A percentile compares a stretch with the other conserved stretches of the same genome.
phyloP scores from a whole-genome alignment of 2,113 vertebrate species.

The Paracanthobrama guichenoti region DNA sequence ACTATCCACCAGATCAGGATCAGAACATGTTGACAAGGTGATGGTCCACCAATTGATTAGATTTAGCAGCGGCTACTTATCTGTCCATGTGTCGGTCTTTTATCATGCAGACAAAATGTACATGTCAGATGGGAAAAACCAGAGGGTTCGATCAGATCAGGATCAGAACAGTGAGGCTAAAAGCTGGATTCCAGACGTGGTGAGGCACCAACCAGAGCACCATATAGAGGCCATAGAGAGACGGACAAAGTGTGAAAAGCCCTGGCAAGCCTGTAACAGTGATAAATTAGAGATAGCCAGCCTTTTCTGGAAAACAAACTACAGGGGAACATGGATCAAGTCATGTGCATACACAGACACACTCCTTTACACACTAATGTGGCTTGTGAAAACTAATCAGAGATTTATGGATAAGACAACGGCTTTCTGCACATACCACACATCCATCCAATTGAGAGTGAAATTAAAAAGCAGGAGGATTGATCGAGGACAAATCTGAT shows the following conservation, averaged over 20 bases:
- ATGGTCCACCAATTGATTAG: background rate
- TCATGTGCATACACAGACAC: conserved; percentile 6
- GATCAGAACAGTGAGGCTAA: background rate
- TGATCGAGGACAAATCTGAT: background rate
- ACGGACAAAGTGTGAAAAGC: conserved; percentile 12
- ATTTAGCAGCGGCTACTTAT: background rate
- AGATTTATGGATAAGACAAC: conserved; percentile 2
- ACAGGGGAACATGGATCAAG: conserved; percentile 12
- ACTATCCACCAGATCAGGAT: background rate
- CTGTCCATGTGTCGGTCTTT: background rate
- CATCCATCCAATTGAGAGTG: background rate
- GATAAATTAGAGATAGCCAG: conserved; percentile 28
- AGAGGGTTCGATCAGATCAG: background rate
- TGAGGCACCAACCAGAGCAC: background rate
- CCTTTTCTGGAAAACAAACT: conserved; percentile 12
- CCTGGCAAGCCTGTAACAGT: conserved; percentile 20
- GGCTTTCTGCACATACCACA: background rate
- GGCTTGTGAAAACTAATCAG: background rate
- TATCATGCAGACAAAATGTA: background rate
- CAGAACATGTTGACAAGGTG: background rate
- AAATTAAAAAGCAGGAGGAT: background rate
- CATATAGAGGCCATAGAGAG: conserved; percentile 19
- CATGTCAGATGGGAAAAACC: background rate
- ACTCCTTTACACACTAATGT: background rate
- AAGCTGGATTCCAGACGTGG: conserved; percentile 1